Evolutionary conservation across 2,888 invertebrate genomes (phyloP), one percentile per base, ranked within the genome.

Genomic region (Meteorus cinctellus): DNA sequence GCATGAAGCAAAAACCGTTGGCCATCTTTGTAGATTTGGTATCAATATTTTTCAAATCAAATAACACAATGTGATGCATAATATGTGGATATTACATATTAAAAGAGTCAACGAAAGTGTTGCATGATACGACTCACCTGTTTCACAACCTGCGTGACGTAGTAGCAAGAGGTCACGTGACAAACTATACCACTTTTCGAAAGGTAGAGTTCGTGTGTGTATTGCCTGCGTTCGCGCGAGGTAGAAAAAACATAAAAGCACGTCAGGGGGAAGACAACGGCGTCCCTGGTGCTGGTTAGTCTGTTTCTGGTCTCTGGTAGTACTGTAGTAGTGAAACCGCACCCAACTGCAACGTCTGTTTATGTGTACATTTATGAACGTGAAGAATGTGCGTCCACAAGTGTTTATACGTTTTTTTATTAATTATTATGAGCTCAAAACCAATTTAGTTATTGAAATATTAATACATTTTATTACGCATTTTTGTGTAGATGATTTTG

Each of bases 81-180:
- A 34, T 34, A 34, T 34, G 8, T 34, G 5, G 34, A 34, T 34
- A 41, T 41, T 41, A 70, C 69, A 62, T 36, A 60, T 36, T 60
- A 6, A 51, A 48, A 31, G 14, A 12, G 34, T 51, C 16, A 66
- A 19, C 48, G 72, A 51, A 63, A 34, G 63, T 63, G 51, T 31
- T 51, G 55, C 16, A 48, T 19, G 29, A 27, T n/a, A 10, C 29
- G 4, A 75, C 75, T 82, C 88, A 88, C 87, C 89, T 88, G 88
- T 89, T 89, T 89, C 87, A 85, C 89, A 89, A 89, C 86, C 87
- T 86, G 88, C 84, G 85, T 89, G 86, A 87, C 86, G 88, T 86
- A 84, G 78, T 55, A 34, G 62, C 63, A 65, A 55, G 48, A 72
- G 78, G 82, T 87, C 88, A 89, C 88, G 89, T 89, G 89, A 88